phyloP scores from a whole-genome alignment of 1,140 invertebrate species.

The Drosophila sproati region DNA sequence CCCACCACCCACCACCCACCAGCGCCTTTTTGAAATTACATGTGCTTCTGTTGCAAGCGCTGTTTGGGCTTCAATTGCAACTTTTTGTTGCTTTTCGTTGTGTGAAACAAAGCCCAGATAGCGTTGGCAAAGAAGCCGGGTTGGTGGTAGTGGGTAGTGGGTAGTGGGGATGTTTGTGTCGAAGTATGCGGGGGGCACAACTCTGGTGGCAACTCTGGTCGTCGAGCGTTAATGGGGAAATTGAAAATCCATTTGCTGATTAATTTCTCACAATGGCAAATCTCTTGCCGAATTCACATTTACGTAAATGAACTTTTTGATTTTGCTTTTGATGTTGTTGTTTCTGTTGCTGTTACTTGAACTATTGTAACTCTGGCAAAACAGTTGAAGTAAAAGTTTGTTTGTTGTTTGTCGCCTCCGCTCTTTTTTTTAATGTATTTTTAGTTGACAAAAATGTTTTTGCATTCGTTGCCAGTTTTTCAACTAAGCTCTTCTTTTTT shows the following conservation, averaged over 20 bases:
- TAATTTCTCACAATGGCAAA: constrained; percentile 65
- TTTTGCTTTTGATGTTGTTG: constrained; percentile 33
- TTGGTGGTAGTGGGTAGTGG: neutral
- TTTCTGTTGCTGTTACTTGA: constrained; percentile 19
- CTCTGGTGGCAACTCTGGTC: constrained; percentile 26
- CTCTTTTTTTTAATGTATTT: constrained; percentile 1
- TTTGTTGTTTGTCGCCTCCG: constrained; percentile 39
- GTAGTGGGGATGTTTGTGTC: neutral
- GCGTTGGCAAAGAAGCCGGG: neutral
- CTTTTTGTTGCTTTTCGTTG: neutral
- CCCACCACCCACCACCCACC: no score
- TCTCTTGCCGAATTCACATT: constrained; percentile 59
- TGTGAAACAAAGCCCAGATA: neutral
- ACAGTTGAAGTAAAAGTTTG: constrained; percentile 46
- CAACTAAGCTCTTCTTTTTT: constrained; percentile 40
- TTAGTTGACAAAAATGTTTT: constrained; percentile 64
- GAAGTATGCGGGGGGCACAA: constrained; percentile 27
- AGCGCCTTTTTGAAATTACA: constrained; percentile 23
- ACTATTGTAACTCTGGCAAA: constrained; percentile 31
- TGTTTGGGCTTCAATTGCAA: constrained; percentile 12
- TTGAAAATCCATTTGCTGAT: constrained; percentile 83
- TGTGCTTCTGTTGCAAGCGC: constrained; percentile 8
- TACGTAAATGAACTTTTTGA: constrained; percentile 80
- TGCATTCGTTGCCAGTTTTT: constrained; percentile 62
- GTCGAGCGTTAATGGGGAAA: constrained; percentile 73